Conservation (phyloP, 2,797 vertebrate species). For the Phrynocephalus vlangalii region DNA sequence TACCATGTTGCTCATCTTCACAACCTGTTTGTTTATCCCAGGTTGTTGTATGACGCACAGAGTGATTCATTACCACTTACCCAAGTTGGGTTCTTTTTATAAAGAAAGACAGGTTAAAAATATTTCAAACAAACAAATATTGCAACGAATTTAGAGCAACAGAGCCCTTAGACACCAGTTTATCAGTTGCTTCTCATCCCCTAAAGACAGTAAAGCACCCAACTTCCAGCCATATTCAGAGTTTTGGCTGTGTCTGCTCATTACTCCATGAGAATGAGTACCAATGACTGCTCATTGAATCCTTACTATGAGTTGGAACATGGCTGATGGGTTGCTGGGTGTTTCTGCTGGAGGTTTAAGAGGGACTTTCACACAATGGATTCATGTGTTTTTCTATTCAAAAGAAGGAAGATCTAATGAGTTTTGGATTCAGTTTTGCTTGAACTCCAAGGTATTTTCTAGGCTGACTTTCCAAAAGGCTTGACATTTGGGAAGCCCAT, state of each 20-base stretch:
- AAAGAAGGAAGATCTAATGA: neutral
- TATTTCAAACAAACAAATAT: no score
- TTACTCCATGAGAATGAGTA: neutral
- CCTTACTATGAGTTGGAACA: neutral
- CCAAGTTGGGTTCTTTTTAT: no score
- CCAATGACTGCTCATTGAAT: neutral
- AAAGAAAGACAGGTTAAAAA: no score
- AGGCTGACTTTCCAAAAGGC: neutral
- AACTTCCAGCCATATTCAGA: neutral
- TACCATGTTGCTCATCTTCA: neutral
- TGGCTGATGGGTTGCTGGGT: neutral
- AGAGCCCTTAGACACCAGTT: neutral
- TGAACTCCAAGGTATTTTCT: neutral
- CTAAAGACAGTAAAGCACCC: neutral
- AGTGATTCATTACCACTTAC: neutral
- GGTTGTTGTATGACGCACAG: neutral
- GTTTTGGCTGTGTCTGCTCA: neutral
- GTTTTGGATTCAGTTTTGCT: neutral
- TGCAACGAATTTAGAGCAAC: neutral
- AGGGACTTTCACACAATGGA: neutral
- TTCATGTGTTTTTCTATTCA: neutral
- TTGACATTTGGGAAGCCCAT: neutral
- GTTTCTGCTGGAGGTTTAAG: neutral
- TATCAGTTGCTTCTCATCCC: neutral
- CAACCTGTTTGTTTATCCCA: neutral